These are phyloP conservation scores for Acheta domesticus DNA, from an alignment of 2,888 invertebrate genomes.

Conservation along the genomic window DNA sequence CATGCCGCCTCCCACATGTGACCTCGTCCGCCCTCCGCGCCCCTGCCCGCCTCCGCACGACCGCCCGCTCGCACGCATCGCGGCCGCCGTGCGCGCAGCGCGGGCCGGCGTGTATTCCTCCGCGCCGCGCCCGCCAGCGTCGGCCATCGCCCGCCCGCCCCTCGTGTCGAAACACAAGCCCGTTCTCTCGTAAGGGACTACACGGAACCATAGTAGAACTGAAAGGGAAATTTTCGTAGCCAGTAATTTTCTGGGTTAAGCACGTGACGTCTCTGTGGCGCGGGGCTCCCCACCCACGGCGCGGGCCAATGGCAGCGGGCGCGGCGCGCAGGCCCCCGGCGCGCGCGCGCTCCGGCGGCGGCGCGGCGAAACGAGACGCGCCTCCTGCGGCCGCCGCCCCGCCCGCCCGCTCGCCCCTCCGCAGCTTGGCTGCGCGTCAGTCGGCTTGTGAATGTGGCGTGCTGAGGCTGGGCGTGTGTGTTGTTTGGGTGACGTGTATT, in stretches of 20 bases:
- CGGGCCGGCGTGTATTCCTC: not conserved
- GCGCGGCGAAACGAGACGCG: not conserved
- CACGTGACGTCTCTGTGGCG: constrained; percentile 28
- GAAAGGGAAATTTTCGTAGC: constrained; percentile 19
- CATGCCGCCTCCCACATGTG: no score
- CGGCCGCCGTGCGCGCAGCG: no score
- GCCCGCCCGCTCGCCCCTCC: constrained; percentile 23
- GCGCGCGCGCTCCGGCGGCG: not conserved
- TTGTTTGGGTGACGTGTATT: constrained; percentile 22
- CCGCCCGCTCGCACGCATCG: no score
- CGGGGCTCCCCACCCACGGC: constrained; percentile 22
- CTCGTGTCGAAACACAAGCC: not conserved
- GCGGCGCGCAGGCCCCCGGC: not conserved
- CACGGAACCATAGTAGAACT: not conserved
- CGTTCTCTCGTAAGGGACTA: not conserved
- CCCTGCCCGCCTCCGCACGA: no score
- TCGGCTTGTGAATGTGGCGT: not conserved
- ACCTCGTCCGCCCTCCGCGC: no score
- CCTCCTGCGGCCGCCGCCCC: not conserved
- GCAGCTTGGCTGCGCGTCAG: not conserved
- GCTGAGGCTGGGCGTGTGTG: not conserved
- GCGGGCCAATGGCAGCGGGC: constrained; percentile 26
- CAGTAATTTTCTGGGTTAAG: constrained; percentile 31
- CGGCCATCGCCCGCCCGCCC: no score
- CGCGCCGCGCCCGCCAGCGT: not conserved